Evolutionary conservation across 2,888 invertebrate genomes (phyloP).

Genomic region (Thysanoteuthis rhombus): DNA sequence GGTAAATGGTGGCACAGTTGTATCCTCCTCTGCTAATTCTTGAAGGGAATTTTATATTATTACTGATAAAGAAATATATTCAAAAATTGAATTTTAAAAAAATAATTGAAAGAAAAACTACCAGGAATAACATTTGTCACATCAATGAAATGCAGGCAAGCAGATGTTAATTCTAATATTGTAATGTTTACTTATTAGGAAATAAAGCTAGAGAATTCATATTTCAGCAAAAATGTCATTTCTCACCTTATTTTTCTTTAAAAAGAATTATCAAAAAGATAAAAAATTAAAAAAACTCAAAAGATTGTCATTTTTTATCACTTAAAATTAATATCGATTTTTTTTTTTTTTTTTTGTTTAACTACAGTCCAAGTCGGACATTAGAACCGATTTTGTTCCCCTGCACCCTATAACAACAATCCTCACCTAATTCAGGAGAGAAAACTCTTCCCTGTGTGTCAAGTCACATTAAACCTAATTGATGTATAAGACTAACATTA

Average conservation of each 20-base stretch:
- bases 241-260: neutral
- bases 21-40: neutral
- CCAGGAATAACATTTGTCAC: neutral
- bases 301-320: neutral
- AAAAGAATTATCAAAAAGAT: neutral
- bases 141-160: neutral
- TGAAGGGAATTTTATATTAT: neutral
- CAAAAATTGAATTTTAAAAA: neutral
- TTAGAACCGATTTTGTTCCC: too few species aligned
- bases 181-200: neutral
- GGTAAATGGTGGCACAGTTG: neutral
- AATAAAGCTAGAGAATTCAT: neutral
- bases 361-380: too few species aligned
- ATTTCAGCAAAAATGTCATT: neutral
- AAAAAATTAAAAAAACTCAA: neutral
- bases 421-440: too few species aligned
- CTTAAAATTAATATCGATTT: neutral
- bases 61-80: neutral
- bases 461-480: too few species aligned
- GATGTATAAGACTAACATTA: too few species aligned
- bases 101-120: neutral
- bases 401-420: too few species aligned
- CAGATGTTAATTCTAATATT: neutral
- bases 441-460: too few species aligned
- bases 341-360: too few species aligned